phyloP scores from a whole-genome alignment of 2,113 vertebrate genomes.

The Periophthalmus modestus region DNA sequence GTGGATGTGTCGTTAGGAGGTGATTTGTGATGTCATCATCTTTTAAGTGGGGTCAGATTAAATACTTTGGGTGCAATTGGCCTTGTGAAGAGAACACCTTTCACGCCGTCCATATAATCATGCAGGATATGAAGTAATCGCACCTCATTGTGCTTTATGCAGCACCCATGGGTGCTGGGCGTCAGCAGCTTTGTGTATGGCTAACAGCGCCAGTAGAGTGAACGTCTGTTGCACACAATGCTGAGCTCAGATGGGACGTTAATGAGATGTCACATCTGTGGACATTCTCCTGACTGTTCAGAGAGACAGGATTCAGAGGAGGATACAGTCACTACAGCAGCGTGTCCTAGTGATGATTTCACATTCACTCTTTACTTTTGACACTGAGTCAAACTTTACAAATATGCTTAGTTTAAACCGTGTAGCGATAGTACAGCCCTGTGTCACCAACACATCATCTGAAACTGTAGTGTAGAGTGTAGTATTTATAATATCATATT shows the following conservation, averaged over 20 bases:
- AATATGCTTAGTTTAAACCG: too few relatives aligned
- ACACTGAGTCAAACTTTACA: too few relatives aligned
- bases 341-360: conserved; percentile 6
- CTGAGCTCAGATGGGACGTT: conserved; percentile 49
- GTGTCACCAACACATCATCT: not conserved
- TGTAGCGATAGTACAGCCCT: conserved; percentile 15
- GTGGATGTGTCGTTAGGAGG: not conserved
- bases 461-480: too few relatives aligned
- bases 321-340: conserved; percentile 14
- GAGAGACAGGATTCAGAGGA: conserved; percentile 8
- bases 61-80: not conserved
- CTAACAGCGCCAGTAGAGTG: conserved; percentile 19
- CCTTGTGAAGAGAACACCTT: not conserved
- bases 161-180: not conserved
- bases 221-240: conserved; percentile 38
- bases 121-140: not conserved
- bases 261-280: conserved; percentile 46
- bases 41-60: too few relatives aligned
- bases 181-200: conserved; percentile 23
- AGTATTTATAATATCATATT: not conserved
- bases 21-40: too few relatives aligned
- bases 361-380: too few relatives aligned
- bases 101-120: not conserved
- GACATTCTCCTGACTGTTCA: conserved; percentile 34
- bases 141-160: not conserved